phyloP scores from a whole-genome alignment of 2,888 invertebrate species.

The Thecophora atra region DNA sequence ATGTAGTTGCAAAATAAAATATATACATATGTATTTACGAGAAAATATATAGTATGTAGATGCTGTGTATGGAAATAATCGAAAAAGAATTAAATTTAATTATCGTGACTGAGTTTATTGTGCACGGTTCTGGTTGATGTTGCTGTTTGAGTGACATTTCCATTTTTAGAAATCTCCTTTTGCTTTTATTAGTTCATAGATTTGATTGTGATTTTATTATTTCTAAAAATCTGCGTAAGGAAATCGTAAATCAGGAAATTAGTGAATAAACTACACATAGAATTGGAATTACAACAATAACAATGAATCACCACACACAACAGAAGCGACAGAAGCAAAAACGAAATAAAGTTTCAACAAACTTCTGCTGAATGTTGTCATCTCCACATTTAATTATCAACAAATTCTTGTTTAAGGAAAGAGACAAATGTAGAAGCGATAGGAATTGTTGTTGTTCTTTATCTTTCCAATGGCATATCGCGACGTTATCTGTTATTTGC shows the following conservation, averaged over 20 bases:
- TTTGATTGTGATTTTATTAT: too few relatives aligned
- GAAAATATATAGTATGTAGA: too few relatives aligned
- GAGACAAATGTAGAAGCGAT: slow-evolving; percentile 2
- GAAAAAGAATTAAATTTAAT: slow-evolving; percentile 9
- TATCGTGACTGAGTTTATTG: slow-evolving; percentile 13
- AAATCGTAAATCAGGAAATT: neutral
- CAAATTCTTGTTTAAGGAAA: too few relatives aligned
- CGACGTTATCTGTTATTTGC: too few relatives aligned
- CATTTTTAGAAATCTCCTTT: neutral
- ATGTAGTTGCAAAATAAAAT: slow-evolving; percentile 21
- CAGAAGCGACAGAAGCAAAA: neutral
- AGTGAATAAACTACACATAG: neutral
- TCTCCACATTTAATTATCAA: slow-evolving; percentile 34
- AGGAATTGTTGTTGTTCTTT: neutral
- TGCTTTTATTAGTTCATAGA: neutral
- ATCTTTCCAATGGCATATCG: neutral
- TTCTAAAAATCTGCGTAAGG: neutral
- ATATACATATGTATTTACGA: slow-evolving; percentile 36
- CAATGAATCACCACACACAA: slow-evolving; percentile 16
- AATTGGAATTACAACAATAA: slow-evolving; percentile 8
- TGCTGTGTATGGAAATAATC: slow-evolving; percentile 26
- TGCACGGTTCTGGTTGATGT: neutral
- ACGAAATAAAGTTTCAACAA: slow-evolving; percentile 1
- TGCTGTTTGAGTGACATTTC: neutral
- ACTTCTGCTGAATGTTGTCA: slow-evolving; percentile 28